Percentiles rank a stretch among this genome's conserved stretches.
Conservation (phyloP, 2,888 invertebrate genomes). For the Zele albiditarsus region DNA sequence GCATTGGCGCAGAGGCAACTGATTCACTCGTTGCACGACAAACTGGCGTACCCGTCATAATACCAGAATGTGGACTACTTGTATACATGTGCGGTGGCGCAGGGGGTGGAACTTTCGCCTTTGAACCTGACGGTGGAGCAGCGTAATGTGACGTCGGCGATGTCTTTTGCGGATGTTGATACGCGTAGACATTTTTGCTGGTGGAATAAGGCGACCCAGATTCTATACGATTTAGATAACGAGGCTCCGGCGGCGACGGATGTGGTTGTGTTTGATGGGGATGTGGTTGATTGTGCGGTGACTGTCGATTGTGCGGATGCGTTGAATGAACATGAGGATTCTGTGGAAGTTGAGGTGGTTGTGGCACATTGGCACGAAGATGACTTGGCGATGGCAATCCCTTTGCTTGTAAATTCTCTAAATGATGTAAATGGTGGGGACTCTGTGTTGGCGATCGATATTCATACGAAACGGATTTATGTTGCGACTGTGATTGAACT, state of each 20-base stretch:
- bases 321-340: constrained; percentile 73
- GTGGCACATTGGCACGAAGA: constrained; percentile 64
- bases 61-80: constrained; percentile 78
- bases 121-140: constrained; percentile 73
- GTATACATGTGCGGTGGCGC: constrained; percentile 83
- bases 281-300: constrained; percentile 69
- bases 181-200: constrained; percentile 71
- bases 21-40: constrained; percentile 72
- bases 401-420: constrained; percentile 64
- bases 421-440: constrained; percentile 73
- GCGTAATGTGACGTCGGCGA: constrained; percentile 74
- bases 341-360: constrained; percentile 71
- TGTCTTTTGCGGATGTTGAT: constrained; percentile 73
- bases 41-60: constrained; percentile 76
- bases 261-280: constrained; percentile 64
- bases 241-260: constrained; percentile 67
- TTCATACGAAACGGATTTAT: constrained; percentile 67
- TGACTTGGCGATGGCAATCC: constrained; percentile 68
- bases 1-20: constrained; percentile 73
- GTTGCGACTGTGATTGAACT: constrained; percentile 56
- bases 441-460: constrained; percentile 71
- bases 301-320: constrained; percentile 66
- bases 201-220: constrained; percentile 67
- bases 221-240: constrained; percentile 68
- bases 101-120: constrained; percentile 81